These are phyloP conservation scores for Mallotus villosus DNA, from an alignment of 2,797 vertebrate species.

Conservation along the genomic window DNA sequence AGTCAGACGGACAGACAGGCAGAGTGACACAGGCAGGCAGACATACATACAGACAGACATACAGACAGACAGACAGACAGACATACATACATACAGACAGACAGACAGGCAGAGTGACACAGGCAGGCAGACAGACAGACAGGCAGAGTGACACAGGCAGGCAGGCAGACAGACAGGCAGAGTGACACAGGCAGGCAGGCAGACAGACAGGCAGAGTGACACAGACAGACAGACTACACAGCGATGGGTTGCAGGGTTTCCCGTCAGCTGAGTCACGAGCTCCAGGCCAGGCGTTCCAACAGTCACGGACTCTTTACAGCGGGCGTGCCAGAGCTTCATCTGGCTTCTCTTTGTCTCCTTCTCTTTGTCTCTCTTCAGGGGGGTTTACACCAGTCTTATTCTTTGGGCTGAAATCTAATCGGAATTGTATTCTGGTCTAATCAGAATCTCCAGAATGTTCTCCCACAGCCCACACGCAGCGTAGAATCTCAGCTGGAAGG, in stretches of 20 bases:
- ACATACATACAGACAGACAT: too few relatives aligned
- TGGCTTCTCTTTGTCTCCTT: background rate
- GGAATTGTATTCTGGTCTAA: background rate
- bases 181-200: too few relatives aligned
- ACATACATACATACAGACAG: slow-evolving; percentile 4
- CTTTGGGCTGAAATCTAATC: background rate
- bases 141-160: too few relatives aligned
- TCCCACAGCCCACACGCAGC: background rate
- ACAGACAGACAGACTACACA: slow-evolving; percentile 41
- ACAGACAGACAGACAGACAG: too few relatives aligned
- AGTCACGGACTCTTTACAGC: slow-evolving; percentile 15
- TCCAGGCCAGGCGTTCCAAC: slow-evolving; percentile 16
- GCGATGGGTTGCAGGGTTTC: slow-evolving; percentile 65
- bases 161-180: too few relatives aligned
- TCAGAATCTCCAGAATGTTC: slow-evolving; percentile 10
- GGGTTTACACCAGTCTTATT: background rate
- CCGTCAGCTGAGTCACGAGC: slow-evolving; percentile 43
- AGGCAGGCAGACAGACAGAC: slow-evolving; percentile 22
- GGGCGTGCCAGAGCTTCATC: slow-evolving; percentile 5
- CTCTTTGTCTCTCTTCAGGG: background rate
- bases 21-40: too few relatives aligned
- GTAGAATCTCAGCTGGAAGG: background rate
- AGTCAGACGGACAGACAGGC: too few relatives aligned
- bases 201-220: slow-evolving; percentile 20
- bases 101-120: slow-evolving; percentile 1